These are phyloP conservation scores for Platycercus adscitus DNA, from an alignment of 2,113 vertebrate genomes.

Conservation along the genomic window DNA sequence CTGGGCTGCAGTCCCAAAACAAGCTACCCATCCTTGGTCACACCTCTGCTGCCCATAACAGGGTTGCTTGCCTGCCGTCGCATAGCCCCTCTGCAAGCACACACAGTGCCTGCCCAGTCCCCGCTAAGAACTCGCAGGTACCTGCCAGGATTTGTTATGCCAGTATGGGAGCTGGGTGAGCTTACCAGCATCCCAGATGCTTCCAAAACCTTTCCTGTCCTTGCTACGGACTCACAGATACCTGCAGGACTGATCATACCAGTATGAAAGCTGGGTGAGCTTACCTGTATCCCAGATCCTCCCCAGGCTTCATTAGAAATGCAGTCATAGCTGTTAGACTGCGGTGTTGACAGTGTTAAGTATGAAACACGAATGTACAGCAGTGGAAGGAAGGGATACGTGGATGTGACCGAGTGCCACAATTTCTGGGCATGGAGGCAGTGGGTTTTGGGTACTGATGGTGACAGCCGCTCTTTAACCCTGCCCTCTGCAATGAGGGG, in stretches of 20 bases:
- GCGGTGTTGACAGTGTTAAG: neutral
- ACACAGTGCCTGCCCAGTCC: too few species aligned
- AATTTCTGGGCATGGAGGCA: neutral
- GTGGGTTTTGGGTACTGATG: neutral
- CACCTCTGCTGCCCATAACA: neutral
- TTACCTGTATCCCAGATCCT: neutral
- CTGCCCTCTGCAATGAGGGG: neutral
- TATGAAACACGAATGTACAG: neutral
- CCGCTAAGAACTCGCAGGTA: too few species aligned
- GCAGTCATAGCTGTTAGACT: neutral
- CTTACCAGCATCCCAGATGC: neutral
- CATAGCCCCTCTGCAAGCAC: neutral
- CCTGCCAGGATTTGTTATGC: neutral
- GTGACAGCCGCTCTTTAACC: neutral
- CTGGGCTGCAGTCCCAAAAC: neutral
- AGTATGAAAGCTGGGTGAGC: neutral
- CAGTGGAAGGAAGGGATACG: neutral
- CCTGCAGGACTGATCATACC: neutral
- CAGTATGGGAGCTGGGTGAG: neutral
- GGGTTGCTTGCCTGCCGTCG: accelerated
- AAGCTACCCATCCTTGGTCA: accelerated
- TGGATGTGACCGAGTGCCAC: accelerated
- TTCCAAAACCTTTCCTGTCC: neutral
- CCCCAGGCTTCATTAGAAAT: neutral
- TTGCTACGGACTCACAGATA: neutral